Base-by-base conservation (phyloP, 2,113 vertebrate genomes). In the Sialia sialis region DNA sequence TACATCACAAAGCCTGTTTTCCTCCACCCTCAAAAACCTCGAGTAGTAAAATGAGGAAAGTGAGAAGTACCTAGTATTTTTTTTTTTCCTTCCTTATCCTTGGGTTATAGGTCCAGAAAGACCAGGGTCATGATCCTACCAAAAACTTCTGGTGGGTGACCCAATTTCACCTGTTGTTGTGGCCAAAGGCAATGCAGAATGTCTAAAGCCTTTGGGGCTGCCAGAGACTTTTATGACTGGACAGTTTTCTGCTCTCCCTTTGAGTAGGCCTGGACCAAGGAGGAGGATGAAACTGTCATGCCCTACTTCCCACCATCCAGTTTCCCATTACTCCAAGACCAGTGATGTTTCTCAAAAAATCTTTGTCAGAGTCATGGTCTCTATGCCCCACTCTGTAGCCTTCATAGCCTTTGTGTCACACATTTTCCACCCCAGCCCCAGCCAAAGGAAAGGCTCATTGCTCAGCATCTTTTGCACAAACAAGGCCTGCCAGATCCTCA, bases 1-100 rank as follows among this genome's bases (percentile, higher is more conserved):
- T 43, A 20, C 21, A 43, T 51, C 43, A 82, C 29, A 79, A 51
- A 85, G 79, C 25, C 15, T 63, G 8, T 29, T 19, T 75, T 29
- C 2, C 5, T 2, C 13, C 1, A 3, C 9, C 8, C 19, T 62
- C 9, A 69, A 46, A 89, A 74, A 2, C 0, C 2, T 15, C 0
- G 3, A 56, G 27, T 3, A 43, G 5, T 38, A 48, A 87, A 78
- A 95, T 21, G 14, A 70, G 16, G 38, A 67, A 77, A 58, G 20
- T n/a, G 29, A 58, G 29, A 3, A 52, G 16, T 19, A 64, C 21
- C 7, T 5, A 54, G 15, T 32, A 64, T 25, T 6, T 54, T n/a
- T 90, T 69, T 77, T 15, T 32, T 14, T 67, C 30, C 11, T 76
- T 77, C 20, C 18, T 89, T 56, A n/a, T 67, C 20, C 15, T 62